phyloP scores from a whole-genome alignment of 2,888 invertebrate genomes.

The Polydesmus complanatus region DNA sequence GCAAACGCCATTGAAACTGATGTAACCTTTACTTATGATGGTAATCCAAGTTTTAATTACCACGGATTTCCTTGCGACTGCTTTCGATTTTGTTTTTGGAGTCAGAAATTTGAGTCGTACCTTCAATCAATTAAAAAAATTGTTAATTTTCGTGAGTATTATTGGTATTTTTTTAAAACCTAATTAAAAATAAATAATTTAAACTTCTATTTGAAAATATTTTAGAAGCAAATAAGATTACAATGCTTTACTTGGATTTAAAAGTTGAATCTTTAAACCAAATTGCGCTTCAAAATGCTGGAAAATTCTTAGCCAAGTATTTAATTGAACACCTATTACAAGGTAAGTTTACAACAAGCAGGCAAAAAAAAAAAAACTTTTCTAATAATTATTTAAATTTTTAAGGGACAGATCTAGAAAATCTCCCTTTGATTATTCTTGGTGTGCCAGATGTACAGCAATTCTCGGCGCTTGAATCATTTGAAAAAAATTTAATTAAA shows the following conservation, averaged over 20 bases:
- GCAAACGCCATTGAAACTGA: slow-evolving; percentile 24
- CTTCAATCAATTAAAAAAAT: slow-evolving; percentile 19
- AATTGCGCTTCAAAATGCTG: not conserved
- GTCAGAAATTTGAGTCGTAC: slow-evolving; percentile 18
- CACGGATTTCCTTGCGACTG: slow-evolving; percentile 25
- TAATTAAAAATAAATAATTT: not conserved
- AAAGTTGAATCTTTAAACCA: not conserved
- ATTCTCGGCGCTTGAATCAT: not conserved
- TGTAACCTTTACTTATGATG: slow-evolving; percentile 21
- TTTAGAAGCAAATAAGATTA: not conserved
- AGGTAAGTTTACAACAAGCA: not conserved
- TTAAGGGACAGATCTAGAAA: not conserved
- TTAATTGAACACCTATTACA: not conserved
- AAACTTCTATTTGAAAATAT: too few species aligned
- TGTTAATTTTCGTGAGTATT: slow-evolving; percentile 19
- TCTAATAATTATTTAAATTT: too few species aligned
- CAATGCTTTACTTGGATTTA: slow-evolving; percentile 8
- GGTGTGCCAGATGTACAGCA: not conserved
- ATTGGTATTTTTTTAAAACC: not conserved
- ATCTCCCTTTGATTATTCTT: not conserved
- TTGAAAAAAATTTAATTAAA: not conserved
- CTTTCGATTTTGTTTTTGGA: slow-evolving; percentile 21
- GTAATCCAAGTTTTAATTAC: slow-evolving; percentile 19
- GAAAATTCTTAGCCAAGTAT: not conserved
- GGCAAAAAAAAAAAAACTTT: too few species aligned